phyloP scores from a whole-genome alignment of 2,113 vertebrate species.

The Rissa tridactyla region DNA sequence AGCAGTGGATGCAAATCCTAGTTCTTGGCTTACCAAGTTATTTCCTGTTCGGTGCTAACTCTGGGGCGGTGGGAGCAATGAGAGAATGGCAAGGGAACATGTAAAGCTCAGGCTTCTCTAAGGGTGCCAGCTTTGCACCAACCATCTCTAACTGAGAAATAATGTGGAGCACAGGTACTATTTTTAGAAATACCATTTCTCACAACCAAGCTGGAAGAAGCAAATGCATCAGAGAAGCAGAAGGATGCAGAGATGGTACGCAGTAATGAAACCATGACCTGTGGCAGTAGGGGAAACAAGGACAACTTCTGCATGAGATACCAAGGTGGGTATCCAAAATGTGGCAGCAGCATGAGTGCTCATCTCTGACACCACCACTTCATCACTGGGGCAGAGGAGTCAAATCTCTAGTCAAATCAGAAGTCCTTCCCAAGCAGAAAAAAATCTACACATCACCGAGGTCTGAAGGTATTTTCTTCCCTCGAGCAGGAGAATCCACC shows the following conservation, averaged over 20 bases:
- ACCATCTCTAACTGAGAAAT: neutral
- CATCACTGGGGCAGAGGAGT: neutral
- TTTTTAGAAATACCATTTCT: neutral
- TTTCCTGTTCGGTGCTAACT: neutral
- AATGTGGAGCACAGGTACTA: neutral
- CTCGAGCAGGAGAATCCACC: neutral
- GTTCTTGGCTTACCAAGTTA: neutral
- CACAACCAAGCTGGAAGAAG: neutral
- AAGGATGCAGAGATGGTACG: neutral
- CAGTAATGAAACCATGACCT: neutral
- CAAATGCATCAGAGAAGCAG: neutral
- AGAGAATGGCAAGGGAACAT: neutral
- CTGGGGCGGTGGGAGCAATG: neutral
- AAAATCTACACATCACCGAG: neutral
- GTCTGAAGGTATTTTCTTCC: neutral
- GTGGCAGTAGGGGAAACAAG: neutral
- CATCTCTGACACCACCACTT: neutral
- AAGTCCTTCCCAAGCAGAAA: neutral
- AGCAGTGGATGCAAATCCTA: neutral
- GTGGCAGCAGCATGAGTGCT: fast-evolving
- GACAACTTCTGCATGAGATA: neutral
- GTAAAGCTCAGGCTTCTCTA: neutral
- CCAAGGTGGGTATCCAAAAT: fast-evolving
- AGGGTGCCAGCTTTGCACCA: neutral
- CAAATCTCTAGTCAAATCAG: neutral